These are phyloP conservation scores for Epistrophella euchroma DNA, from an alignment of 2,888 invertebrate species.

Conservation along the genomic window DNA sequence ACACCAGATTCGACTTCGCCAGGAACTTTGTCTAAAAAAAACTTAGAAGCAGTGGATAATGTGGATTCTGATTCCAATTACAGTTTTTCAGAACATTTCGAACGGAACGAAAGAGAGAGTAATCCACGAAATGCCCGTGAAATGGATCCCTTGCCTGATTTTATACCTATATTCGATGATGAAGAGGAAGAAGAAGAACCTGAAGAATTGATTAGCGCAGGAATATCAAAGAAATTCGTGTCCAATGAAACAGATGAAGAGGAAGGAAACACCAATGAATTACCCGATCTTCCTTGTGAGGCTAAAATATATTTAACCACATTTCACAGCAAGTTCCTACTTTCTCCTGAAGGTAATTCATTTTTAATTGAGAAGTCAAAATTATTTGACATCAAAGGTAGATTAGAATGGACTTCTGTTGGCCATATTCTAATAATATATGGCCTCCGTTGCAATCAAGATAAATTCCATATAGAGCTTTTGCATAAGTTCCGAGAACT, in stretches of 20 bases:
- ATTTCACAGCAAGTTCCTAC: slow-evolving; percentile 84
- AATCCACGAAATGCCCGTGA: slow-evolving; percentile 59
- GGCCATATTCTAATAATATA: slow-evolving; percentile 84
- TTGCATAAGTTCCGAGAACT: slow-evolving; percentile 82
- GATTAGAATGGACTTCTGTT: slow-evolving; percentile 82
- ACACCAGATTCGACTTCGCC: slow-evolving; percentile 38
- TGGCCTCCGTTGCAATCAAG: slow-evolving; percentile 85
- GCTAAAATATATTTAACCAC: slow-evolving; percentile 85
- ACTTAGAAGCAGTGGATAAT: slow-evolving; percentile 24
- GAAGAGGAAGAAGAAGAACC: slow-evolving; percentile 26
- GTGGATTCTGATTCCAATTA: slow-evolving; percentile 83
- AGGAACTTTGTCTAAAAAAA: slow-evolving; percentile 19
- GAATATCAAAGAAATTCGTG: slow-evolving; percentile 79
- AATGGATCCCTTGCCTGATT: slow-evolving; percentile 80
- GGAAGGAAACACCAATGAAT: slow-evolving; percentile 39
- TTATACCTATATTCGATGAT: slow-evolving; percentile 79
- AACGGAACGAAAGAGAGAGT: slow-evolving; percentile 75
- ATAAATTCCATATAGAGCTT: slow-evolving; percentile 85
- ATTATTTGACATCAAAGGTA: slow-evolving; percentile 81
- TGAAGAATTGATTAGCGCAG: slow-evolving; percentile 51
- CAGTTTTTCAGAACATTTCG: slow-evolving; percentile 83
- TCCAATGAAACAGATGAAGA: slow-evolving; percentile 70
- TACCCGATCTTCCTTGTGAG: slow-evolving; percentile 79
- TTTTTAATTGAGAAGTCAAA: slow-evolving; percentile 83
- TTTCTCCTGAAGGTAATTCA: slow-evolving; percentile 84